These are phyloP conservation scores for Pipistrellus pipistrellus DNA, from an alignment of 2,797 vertebrate species.

Conservation along the genomic window DNA sequence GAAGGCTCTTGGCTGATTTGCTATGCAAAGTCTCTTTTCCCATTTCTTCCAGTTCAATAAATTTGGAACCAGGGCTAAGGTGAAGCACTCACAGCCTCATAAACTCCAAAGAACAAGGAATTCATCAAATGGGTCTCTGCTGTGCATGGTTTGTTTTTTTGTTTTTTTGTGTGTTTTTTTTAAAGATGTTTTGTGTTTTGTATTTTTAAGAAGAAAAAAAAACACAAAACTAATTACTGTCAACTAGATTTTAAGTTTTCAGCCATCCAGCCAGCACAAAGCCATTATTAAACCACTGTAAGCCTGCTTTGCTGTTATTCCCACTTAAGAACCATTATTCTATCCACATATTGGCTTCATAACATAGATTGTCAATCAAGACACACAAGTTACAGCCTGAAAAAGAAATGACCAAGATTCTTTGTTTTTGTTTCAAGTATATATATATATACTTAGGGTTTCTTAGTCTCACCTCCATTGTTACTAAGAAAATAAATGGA, in stretches of 20 bases:
- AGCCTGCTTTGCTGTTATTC: constrained; percentile 86
- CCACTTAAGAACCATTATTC: constrained; percentile 88
- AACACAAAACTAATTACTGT: constrained; percentile 87
- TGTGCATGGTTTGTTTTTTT: neutral
- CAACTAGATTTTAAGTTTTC: constrained; percentile 85
- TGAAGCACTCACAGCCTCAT: neutral
- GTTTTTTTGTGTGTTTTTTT: constrained; percentile 60
- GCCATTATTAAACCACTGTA: constrained; percentile 87
- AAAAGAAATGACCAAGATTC: constrained; percentile 67
- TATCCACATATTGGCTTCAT: constrained; percentile 86
- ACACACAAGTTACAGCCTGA: constrained; percentile 68
- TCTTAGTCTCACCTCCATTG: neutral
- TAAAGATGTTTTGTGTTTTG: constrained; percentile 81
- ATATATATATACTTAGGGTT: neutral
- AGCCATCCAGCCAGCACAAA: constrained; percentile 81
- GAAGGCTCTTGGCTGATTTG: neutral
- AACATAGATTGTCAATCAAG: constrained; percentile 88
- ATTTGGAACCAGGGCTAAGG: constrained; percentile 58
- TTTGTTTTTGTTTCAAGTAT: constrained; percentile 35
- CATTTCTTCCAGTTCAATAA: constrained; percentile 52
- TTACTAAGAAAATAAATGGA: constrained; percentile 57
- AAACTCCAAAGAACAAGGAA: constrained; percentile 68
- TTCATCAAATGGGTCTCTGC: constrained; percentile 74
- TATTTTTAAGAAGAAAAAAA: constrained; percentile 76
- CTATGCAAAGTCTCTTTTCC: constrained; percentile 45